Conservation (phyloP, 2,797 vertebrate species). For the Pempheris klunzingeri region DNA sequence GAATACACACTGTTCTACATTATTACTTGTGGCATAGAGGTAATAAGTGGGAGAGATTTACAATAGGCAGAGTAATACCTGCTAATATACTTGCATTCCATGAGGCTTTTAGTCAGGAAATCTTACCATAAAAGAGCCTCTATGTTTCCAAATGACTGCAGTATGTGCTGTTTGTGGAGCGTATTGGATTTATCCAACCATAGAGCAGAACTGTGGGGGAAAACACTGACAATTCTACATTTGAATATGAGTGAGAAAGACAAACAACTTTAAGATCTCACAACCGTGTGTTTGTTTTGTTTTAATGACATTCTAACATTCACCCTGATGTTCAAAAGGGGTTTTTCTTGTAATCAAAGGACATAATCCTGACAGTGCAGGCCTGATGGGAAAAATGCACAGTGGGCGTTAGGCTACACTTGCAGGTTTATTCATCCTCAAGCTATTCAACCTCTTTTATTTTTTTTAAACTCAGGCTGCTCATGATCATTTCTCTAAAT, state of each 20-base stretch:
- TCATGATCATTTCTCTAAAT: slow-evolving; percentile 66
- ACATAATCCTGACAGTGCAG: slow-evolving; percentile 23
- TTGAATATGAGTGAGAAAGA: slow-evolving; percentile 35
- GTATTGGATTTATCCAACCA: slow-evolving; percentile 60
- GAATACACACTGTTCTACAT: slow-evolving; percentile 35
- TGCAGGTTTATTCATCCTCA: slow-evolving; percentile 51
- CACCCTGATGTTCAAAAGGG: slow-evolving; percentile 16
- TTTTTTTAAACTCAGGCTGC: slow-evolving; percentile 10
- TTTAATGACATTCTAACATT: slow-evolving; percentile 34
- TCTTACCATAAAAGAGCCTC: slow-evolving; percentile 39
- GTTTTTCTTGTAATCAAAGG: slow-evolving; percentile 33
- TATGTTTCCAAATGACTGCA: slow-evolving; percentile 40
- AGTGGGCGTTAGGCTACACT: slow-evolving; percentile 50
- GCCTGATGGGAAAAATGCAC: slow-evolving; percentile 47
- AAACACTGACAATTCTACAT: slow-evolving; percentile 28
- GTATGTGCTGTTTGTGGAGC: slow-evolving; percentile 33
- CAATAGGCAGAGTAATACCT: slow-evolving; percentile 49
- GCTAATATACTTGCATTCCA: slow-evolving; percentile 47
- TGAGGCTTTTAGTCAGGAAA: slow-evolving; percentile 42
- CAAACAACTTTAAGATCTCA: slow-evolving; percentile 10
- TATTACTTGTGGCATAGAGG: slow-evolving; percentile 46
- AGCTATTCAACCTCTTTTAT: slow-evolving; percentile 36
- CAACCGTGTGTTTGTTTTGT: slow-evolving; percentile 35
- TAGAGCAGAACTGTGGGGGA: slow-evolving; percentile 38
- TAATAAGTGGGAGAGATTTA: slow-evolving; percentile 62